phyloP scores from a whole-genome alignment of 2,797 vertebrate genomes.

The Leptatherina wallacei region DNA sequence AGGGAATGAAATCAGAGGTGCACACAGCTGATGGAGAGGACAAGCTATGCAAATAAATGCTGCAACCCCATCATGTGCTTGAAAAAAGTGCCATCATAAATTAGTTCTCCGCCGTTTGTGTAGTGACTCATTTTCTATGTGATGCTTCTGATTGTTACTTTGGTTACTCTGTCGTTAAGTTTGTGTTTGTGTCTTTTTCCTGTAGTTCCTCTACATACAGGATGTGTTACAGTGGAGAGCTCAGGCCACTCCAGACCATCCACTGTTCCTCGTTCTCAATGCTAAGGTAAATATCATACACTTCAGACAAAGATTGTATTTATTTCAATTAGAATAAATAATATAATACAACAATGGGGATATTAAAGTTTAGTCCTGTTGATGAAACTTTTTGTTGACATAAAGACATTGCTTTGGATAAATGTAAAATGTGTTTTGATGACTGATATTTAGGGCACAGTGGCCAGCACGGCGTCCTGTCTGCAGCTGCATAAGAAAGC shows the following conservation, averaged over 20 bases:
- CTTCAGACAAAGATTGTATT: background rate
- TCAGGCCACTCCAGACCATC: slow-evolving; percentile 94
- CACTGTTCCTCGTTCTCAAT: slow-evolving; percentile 92
- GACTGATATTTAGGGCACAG: slow-evolving; percentile 84
- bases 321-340: background rate
- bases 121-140: background rate
- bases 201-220: slow-evolving; percentile 94
- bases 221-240: slow-evolving; percentile 97
- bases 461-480: slow-evolving; percentile 91
- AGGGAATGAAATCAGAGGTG: slow-evolving; percentile 14
- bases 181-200: slow-evolving; percentile 25
- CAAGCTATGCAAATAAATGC: background rate
- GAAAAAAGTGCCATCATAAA: background rate
- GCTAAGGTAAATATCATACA: slow-evolving; percentile 85
- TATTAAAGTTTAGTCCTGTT: background rate
- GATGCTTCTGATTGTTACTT: background rate
- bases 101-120: background rate
- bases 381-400: slow-evolving; percentile 7
- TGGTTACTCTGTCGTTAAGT: slow-evolving; percentile 11
- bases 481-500: slow-evolving; percentile 94
- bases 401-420: background rate
- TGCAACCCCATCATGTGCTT: slow-evolving; percentile 8
- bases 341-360: background rate
- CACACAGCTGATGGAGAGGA: background rate
- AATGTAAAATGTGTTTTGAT: slow-evolving; percentile 10